Evolutionary conservation across 2,888 invertebrate species (phyloP).

Genomic region (Tiphia femorata): DNA sequence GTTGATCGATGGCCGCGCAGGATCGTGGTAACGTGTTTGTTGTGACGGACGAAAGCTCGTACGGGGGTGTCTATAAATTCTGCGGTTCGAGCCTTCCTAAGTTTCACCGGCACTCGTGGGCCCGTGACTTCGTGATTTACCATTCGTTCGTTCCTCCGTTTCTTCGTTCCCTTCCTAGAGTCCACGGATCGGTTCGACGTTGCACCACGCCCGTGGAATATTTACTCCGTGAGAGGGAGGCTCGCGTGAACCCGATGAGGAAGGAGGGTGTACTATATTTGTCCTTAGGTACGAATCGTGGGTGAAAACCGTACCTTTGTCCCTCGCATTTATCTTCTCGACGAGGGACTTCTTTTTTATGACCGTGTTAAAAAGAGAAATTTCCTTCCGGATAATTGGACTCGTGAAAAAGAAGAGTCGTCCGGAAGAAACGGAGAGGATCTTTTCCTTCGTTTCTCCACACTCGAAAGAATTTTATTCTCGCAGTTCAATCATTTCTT

Average conservation of each 20-base stretch:
- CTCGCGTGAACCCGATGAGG: not conserved
- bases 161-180: not conserved
- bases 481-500: too few species aligned
- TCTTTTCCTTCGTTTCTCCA: too few species aligned
- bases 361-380: too few species aligned
- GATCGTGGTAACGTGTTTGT: conserved; percentile 53
- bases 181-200: conserved; percentile 15
- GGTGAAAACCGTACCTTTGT: not conserved
- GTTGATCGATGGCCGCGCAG: conserved; percentile 46
- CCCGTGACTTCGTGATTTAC: conserved; percentile 31
- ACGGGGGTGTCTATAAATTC: conserved; percentile 49
- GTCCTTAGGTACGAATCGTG: conserved; percentile 1
- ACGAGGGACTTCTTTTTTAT: too few species aligned
- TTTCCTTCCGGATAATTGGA: too few species aligned
- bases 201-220: conserved; percentile 23
- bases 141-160: not conserved
- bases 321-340: not conserved
- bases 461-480: too few species aligned
- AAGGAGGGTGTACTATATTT: conserved; percentile 1
- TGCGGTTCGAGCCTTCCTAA: conserved; percentile 36
- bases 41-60: conserved; percentile 54
- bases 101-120: not conserved
- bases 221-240: conserved; percentile 17
- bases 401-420: too few species aligned
- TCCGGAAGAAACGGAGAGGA: too few species aligned